Conservation (phyloP, 2,113 vertebrate species). For the Cnemophilus loriae region DNA sequence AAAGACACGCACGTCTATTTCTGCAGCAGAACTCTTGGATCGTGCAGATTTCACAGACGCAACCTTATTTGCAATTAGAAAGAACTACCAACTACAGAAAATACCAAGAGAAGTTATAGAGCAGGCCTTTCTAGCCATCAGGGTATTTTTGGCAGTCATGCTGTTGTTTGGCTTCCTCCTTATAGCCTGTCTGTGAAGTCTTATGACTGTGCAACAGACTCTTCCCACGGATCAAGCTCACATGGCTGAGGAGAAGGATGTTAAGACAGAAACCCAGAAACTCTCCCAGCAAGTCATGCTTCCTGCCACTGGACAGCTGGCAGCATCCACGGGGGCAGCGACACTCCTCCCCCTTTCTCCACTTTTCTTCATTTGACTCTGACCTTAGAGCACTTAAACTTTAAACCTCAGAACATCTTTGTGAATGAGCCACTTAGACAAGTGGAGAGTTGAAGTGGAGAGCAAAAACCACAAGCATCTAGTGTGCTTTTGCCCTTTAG, state of each 20-base stretch:
- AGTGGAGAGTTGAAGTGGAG: not conserved
- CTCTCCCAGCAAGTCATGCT: not conserved
- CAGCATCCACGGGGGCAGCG: not conserved
- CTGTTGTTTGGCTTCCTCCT: not conserved
- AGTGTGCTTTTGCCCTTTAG: not conserved
- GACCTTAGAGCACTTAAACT: not conserved
- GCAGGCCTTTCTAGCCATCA: not conserved
- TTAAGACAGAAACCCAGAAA: not conserved
- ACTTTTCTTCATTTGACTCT: not conserved
- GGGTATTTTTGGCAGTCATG: not conserved
- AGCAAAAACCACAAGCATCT: not conserved
- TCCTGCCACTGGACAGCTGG: not conserved
- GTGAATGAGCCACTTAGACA: not conserved
- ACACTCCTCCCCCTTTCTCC: not conserved
- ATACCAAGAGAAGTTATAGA: not conserved
- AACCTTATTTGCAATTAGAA: not conserved
- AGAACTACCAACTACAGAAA: not conserved
- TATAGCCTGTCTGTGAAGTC: not conserved
- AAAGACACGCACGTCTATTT: fast-evolving
- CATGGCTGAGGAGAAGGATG: not conserved
- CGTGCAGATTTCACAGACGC: not conserved
- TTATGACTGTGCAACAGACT: not conserved
- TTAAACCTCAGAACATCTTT: not conserved
- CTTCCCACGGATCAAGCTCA: not conserved
- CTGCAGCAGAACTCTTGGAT: not conserved